Evolutionary conservation across 2,888 invertebrate species (phyloP).

Genomic region (Adela reaumurella): DNA sequence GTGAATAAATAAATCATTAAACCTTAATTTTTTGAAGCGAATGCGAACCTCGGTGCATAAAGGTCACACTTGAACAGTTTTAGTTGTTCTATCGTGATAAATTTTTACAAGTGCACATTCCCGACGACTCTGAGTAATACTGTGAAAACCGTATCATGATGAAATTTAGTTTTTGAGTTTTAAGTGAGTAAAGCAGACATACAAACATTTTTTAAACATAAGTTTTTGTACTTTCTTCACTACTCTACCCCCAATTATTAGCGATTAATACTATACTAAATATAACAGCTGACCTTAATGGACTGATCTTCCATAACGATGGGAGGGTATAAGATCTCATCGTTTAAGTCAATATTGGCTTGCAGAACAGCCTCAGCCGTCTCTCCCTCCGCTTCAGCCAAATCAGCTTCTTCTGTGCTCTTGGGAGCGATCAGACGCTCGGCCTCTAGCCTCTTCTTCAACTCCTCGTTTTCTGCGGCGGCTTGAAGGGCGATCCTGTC

Average conservation of each 20-base stretch:
- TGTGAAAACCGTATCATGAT: too few species aligned
- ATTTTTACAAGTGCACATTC: constrained; percentile 1
- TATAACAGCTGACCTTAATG: constrained; percentile 25
- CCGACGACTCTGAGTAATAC: too few species aligned
- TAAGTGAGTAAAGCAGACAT: too few species aligned
- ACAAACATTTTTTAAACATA: too few species aligned
- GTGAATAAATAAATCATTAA: not conserved
- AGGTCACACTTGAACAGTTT: too few species aligned
- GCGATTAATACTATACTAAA: too few species aligned
- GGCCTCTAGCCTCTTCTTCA: constrained; percentile 32
- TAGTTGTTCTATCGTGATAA: too few species aligned
- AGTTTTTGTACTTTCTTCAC: too few species aligned
- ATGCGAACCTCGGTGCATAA: not conserved
- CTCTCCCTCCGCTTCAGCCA: constrained; percentile 29
- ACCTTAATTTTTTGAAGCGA: not conserved
- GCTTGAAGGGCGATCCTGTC: constrained; percentile 49
- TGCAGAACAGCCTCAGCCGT: constrained; percentile 22
- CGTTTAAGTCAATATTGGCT: constrained; percentile 20
- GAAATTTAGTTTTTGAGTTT: too few species aligned
- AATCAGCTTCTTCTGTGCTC: constrained; percentile 24
- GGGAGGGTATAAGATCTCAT: constrained; percentile 32
- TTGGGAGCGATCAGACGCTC: constrained; percentile 34
- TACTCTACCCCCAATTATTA: too few species aligned
- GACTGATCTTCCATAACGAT: constrained; percentile 47
- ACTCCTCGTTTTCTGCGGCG: constrained; percentile 35